Conservation (phyloP, 2,113 vertebrate genomes). For the Apaloderma vittatum region DNA sequence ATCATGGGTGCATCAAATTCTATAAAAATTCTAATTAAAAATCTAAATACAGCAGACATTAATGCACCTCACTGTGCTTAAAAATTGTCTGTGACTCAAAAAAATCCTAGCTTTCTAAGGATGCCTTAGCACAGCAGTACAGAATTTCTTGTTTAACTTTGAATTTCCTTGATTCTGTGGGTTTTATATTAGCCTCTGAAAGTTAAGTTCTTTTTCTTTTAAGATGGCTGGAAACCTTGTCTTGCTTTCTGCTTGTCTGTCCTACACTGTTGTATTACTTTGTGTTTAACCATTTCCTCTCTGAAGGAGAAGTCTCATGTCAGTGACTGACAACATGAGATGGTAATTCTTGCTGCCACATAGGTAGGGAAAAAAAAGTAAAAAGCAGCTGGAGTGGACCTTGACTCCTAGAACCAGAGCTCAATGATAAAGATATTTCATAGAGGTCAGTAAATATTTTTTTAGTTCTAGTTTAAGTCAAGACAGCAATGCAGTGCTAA, state of each 20-base stretch:
- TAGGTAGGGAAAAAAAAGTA: neutral
- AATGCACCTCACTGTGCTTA: neutral
- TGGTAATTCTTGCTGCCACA: neutral
- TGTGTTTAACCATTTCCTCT: neutral
- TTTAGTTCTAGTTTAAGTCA: neutral
- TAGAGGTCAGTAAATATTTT: neutral
- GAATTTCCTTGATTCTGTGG: conserved; percentile 4
- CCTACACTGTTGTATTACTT: neutral
- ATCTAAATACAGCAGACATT: neutral
- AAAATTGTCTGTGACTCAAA: neutral
- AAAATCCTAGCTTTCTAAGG: neutral
- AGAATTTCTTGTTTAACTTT: conserved; percentile 10
- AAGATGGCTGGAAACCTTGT: neutral
- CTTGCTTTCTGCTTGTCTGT: neutral
- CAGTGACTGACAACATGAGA: neutral
- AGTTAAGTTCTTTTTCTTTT: neutral
- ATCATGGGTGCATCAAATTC: neutral
- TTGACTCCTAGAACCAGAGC: neutral
- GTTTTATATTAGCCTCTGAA: neutral
- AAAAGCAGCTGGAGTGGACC: neutral
- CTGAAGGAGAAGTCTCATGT: neutral
- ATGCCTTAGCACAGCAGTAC: neutral
- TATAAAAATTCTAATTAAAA: conserved; percentile 6
- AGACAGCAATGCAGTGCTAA: neutral
- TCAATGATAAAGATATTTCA: neutral